A percentile compares a stretch with the other conserved stretches of the same genome.
Evolutionary conservation across 1,140 invertebrate species (phyloP).

Genomic region (Drosophila tsacasi): DNA sequence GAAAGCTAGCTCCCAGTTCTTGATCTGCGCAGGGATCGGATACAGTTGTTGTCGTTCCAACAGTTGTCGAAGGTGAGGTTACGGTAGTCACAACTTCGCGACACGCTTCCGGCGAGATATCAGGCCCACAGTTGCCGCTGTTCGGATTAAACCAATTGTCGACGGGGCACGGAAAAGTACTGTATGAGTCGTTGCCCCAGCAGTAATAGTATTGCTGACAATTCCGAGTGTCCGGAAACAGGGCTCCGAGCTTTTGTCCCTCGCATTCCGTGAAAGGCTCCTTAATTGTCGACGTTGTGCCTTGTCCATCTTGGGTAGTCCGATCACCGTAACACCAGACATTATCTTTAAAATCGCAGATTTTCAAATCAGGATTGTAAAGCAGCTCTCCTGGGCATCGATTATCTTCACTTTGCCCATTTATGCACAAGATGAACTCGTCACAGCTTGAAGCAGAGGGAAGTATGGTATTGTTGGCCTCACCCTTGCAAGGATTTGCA

Average conservation of each 20-base stretch:
- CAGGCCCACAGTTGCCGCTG: slow-evolving; percentile 24
- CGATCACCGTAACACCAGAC: slow-evolving; percentile 32
- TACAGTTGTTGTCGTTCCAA: neutral
- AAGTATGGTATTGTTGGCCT: slow-evolving; percentile 23
- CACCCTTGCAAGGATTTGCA: slow-evolving; percentile 22
- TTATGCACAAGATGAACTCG: slow-evolving; percentile 46
- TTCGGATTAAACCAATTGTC: slow-evolving; percentile 46
- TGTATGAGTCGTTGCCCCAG: slow-evolving; percentile 41
- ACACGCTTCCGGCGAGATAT: slow-evolving; percentile 35
- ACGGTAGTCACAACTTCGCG: slow-evolving; percentile 14
- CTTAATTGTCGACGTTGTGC: neutral
- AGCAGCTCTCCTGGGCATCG: slow-evolving; percentile 42
- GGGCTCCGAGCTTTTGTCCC: slow-evolving; percentile 15
- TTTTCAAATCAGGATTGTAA: slow-evolving; percentile 38
- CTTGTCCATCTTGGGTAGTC: slow-evolving; percentile 12
- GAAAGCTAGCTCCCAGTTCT: slow-evolving; percentile 36
- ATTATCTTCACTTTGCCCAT: slow-evolving; percentile 9
- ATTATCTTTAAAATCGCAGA: slow-evolving; percentile 54
- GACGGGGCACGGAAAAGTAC: slow-evolving; percentile 36
- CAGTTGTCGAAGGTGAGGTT: neutral
- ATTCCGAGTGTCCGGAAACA: slow-evolving; percentile 19
- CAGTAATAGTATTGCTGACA: slow-evolving; percentile 51
- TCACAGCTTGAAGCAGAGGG: slow-evolving; percentile 39
- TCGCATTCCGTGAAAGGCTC: slow-evolving; percentile 14
- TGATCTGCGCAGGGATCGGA: slow-evolving; percentile 44